Conservation (phyloP, 2,113 vertebrate genomes). For the Trematocara unimaculatum region DNA sequence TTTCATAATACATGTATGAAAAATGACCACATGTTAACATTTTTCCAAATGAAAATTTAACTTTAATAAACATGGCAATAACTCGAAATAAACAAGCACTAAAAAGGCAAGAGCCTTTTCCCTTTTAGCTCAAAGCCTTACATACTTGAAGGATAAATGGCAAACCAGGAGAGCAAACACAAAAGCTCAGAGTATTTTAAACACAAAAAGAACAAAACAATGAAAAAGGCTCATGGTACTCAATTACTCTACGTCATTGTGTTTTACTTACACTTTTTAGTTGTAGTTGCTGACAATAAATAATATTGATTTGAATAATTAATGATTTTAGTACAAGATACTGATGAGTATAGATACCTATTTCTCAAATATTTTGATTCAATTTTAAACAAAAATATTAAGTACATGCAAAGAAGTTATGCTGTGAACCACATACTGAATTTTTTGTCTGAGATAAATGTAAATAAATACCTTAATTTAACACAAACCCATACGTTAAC, state of each 20-base stretch:
- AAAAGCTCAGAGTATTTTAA: too few relatives aligned
- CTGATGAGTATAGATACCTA: background rate
- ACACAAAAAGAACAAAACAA: too few relatives aligned
- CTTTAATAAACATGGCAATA: rapidly evolving
- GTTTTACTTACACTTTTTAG: too few relatives aligned
- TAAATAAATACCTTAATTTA: background rate
- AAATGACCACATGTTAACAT: background rate
- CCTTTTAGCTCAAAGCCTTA: background rate
- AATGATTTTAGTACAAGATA: background rate
- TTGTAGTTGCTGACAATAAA: background rate
- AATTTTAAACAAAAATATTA: background rate
- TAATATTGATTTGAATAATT: background rate
- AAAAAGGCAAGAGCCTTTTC: rapidly evolving
- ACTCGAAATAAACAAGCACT: rapidly evolving
- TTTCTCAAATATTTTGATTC: background rate
- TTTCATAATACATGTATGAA: too few relatives aligned
- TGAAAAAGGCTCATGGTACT: too few relatives aligned
- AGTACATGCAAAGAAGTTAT: background rate
- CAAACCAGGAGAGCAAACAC: too few relatives aligned
- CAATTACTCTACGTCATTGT: too few relatives aligned
- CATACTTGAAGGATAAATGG: too few relatives aligned
- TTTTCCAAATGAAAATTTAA: rapidly evolving
- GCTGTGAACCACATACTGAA: background rate
- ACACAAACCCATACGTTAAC: background rate
- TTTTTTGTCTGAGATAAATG: background rate